phyloP scores from a whole-genome alignment of 1,140 invertebrate species.

The Ceratosolen solmsi region DNA sequence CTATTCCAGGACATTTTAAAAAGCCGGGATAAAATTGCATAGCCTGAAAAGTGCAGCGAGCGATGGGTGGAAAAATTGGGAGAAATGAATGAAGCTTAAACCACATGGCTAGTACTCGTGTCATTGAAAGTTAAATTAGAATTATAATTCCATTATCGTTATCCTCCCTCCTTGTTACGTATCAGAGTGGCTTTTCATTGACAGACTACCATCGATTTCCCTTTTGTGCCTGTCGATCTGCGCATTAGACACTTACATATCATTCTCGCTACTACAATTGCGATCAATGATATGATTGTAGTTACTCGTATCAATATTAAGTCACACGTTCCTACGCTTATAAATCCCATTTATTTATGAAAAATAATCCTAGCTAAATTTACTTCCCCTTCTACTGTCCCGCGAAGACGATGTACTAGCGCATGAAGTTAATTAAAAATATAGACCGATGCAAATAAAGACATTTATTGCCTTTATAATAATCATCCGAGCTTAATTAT shows the following conservation, averaged over 20 bases:
- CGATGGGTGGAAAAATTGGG: background rate
- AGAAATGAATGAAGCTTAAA: background rate
- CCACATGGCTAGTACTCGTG: conserved; percentile 18
- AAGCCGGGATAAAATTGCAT: background rate
- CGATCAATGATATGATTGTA: too few relatives aligned
- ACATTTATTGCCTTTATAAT: too few relatives aligned
- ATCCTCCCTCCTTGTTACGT: conserved; percentile 25
- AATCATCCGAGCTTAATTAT: too few relatives aligned
- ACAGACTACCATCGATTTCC: background rate
- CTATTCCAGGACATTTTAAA: background rate
- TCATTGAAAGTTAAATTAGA: conserved; percentile 44
- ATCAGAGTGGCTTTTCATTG: background rate
- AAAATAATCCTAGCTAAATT: too few relatives aligned
- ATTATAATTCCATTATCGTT: conserved; percentile 68
- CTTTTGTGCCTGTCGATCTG: background rate
- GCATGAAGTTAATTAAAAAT: too few relatives aligned
- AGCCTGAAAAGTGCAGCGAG: background rate
- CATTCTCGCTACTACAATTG: background rate
- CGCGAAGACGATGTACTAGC: too few relatives aligned
- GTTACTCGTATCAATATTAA: too few relatives aligned
- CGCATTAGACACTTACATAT: background rate
- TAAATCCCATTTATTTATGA: too few relatives aligned
- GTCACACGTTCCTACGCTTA: too few relatives aligned
- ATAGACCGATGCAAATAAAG: too few relatives aligned
- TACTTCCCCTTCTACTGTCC: too few relatives aligned